Evolutionary conservation across 2,797 vertebrate genomes (phyloP), one percentile per base, ranked within the genome.

Genomic region (Sebastiscus albofasciatus): DNA sequence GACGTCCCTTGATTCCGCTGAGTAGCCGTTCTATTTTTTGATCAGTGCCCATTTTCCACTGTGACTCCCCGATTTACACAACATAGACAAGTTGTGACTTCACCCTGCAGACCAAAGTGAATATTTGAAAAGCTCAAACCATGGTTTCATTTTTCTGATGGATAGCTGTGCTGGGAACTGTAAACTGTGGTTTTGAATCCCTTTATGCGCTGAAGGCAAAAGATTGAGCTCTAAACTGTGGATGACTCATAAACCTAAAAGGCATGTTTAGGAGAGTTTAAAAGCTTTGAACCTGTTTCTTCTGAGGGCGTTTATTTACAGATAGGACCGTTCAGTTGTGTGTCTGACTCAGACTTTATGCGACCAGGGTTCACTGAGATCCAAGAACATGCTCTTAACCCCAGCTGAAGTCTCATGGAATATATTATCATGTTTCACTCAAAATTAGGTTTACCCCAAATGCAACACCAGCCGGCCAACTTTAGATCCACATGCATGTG

Each of bases 391-490:
- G 82, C 86, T 90, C 87, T 92, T 20, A 90, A 86, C 87, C 77
- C 82, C 75, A 33, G 79, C 81, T 70, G 64, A 69, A 79, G 80
- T 82, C 86, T 90, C 76, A 82, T 90, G 91, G 90, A 93, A 88
- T 83, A 80, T 84, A 93, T 93, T 91, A 94, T 90, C 87, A 81
- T 77, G 88, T 93, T 94, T 90, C 88, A 82, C 71, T 91, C 62
- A 68, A 89, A 90, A 90, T 92, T 75, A 80, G 79, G 80, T 92
- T 93, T 85, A 81, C 88, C 90, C 90, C 89, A 86, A 89, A 88
- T 49, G 80, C 90, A 84, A 88, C 73, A 87, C 83, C 79, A 88
- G 87, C 74, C 79, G n/a, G 89, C 86, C 90, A 90, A 85, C 76
- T 89, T 85, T 74, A 74, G 79, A 74, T 90, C 77, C 69, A 66